These are phyloP conservation scores for Atta cephalotes DNA, from an alignment of 1,140 invertebrate genomes.

Conservation along the genomic window DNA sequence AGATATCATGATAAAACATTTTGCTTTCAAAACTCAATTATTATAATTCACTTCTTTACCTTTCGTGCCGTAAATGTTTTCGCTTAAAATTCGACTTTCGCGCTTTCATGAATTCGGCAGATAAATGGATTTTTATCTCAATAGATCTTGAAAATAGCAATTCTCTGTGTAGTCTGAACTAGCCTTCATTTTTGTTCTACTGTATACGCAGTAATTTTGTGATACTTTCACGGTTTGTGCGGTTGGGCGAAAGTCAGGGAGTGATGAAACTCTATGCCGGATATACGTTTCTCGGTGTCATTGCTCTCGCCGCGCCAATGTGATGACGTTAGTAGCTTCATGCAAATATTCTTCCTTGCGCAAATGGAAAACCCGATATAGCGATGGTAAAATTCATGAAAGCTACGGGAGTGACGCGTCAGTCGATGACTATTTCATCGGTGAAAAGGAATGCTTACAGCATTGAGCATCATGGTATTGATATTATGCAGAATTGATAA, in stretches of 20 bases:
- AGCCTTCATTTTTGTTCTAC: conserved; percentile 23
- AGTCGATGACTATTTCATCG: conserved; percentile 25
- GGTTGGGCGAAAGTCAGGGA: conserved; percentile 79
- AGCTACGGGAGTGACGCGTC: conserved; percentile 21
- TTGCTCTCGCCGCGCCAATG: conserved; percentile 41
- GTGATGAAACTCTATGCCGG: conserved; percentile 78
- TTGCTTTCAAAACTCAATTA: background rate
- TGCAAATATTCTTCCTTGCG: conserved; percentile 62
- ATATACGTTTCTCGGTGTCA: conserved; percentile 72
- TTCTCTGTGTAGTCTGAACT: background rate
- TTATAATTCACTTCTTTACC: background rate
- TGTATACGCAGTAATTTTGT: conserved; percentile 52
- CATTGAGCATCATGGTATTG: background rate
- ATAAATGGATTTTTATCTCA: background rate
- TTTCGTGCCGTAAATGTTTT: background rate
- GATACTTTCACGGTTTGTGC: conserved; percentile 79
- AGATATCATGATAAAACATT: background rate
- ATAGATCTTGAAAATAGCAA: background rate
- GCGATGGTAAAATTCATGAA: conserved; percentile 28
- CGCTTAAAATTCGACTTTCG: conserved; percentile 10
- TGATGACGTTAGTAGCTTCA: conserved; percentile 55
- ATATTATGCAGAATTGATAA: conserved; percentile 2
- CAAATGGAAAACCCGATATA: conserved; percentile 21
- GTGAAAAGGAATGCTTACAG: conserved; percentile 17
- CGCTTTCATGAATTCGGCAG: background rate